Conservation (phyloP, 2,888 invertebrate species). For the Parnassius apollo region DNA sequence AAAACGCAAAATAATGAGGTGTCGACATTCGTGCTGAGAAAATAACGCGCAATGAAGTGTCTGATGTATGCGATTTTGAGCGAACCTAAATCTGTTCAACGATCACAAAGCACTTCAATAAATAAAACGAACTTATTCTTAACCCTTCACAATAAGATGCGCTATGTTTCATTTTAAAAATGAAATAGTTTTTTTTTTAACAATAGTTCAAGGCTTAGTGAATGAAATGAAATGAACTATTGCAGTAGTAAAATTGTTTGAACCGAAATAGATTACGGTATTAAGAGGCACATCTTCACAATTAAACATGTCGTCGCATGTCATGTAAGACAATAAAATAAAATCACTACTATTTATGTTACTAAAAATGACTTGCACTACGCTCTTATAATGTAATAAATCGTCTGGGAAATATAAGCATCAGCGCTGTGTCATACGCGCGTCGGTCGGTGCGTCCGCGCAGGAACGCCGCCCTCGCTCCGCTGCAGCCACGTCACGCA, state of each 20-base stretch:
- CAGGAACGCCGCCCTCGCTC: constrained; percentile 35
- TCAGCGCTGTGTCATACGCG: constrained; percentile 75
- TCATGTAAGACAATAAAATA: constrained; percentile 79
- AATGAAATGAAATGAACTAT: constrained; percentile 28
- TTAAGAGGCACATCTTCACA: constrained; percentile 66
- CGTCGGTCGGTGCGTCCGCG: constrained; percentile 44
- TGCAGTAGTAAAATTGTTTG: constrained; percentile 53
- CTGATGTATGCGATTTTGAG: constrained; percentile 57
- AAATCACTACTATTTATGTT: constrained; percentile 79
- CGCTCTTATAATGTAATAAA: constrained; percentile 79
- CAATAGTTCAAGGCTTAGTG: constrained; percentile 6
- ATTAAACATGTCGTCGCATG: constrained; percentile 75
- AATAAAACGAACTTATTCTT: constrained; percentile 32
- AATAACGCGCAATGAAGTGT: constrained; percentile 68
- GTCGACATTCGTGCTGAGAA: constrained; percentile 61
- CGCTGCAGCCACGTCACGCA: constrained; percentile 47
- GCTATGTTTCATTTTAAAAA: constrained; percentile 21
- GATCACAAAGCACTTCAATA: constrained; percentile 38
- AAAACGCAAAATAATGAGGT: constrained; percentile 76
- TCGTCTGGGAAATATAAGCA: constrained; percentile 80
- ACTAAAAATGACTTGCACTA: constrained; percentile 68
- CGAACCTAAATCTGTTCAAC: constrained; percentile 39
- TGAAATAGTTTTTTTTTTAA: constrained; percentile 6
- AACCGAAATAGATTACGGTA: constrained; percentile 63
- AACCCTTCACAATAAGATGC: constrained; percentile 30